Evolutionary conservation across 1,140 invertebrate species (phyloP).

Genomic region (Glossosoma conforme): DNA sequence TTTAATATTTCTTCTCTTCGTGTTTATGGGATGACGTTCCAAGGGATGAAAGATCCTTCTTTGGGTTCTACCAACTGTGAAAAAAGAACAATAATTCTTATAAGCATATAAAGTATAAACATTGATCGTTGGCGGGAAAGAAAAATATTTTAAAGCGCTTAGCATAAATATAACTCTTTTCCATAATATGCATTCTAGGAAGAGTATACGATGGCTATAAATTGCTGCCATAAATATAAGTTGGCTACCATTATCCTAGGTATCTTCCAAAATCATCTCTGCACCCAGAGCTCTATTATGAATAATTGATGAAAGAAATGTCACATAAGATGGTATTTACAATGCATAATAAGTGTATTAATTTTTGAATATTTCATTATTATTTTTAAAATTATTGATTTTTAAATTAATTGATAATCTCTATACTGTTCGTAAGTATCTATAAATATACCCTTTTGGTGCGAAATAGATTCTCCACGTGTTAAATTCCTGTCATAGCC

Average conservation of each 20-base stretch:
- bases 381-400: too few species aligned
- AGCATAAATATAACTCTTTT: background rate
- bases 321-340: too few species aligned
- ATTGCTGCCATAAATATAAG: background rate
- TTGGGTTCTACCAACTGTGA: conserved; percentile 49
- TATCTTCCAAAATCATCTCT: conserved; percentile 6
- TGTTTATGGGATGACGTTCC: conserved; percentile 55
- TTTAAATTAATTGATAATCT: too few species aligned
- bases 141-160: background rate
- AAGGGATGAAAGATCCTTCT: conserved; percentile 50
- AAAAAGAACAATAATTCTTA: conserved; percentile 34
- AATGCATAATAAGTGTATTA: too few species aligned
- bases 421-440: too few species aligned
- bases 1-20: background rate
- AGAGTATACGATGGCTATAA: background rate
- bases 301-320: too few species aligned
- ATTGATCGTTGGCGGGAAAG: background rate
- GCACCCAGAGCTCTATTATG: too few species aligned
- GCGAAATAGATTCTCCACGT: too few species aligned
- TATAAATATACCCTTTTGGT: too few species aligned
- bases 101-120: background rate
- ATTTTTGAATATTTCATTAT: too few species aligned
- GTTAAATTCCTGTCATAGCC: too few species aligned
- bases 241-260: conserved; percentile 2
- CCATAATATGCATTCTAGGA: background rate